Base-by-base conservation (phyloP, 2,888 invertebrate species). In the Microctonus hyperodae region DNA sequence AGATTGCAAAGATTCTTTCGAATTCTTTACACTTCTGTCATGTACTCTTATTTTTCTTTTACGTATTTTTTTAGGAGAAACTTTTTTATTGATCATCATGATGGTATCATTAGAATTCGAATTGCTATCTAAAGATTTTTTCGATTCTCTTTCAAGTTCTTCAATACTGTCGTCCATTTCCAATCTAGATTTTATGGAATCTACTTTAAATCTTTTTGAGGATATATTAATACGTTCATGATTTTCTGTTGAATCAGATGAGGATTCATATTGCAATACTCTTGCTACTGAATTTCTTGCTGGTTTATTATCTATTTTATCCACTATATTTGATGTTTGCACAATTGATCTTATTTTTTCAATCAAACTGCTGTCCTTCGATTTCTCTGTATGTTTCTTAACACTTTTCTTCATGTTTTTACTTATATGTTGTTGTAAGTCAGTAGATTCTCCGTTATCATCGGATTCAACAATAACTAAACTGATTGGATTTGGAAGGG, bases 201-300 rank as follows among this genome's bases (percentile, higher is more conserved):
- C 1, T 22, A n/a, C 0, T 51, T 51, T 51, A n/a, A 23, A 25
- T 13, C 23, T 51, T 11, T 51, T 51, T 3, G 23, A 11, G 1
- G 51, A 23, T 6, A 10, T 10, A 1, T 1, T 10, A 23, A 51
- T 25, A 2, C 51, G 3, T 25, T 51, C 51, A 11, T 51, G 4
- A 4, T 0, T 2, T 0, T 11, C 11, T 9, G 13, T 22, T 13
- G 25, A 7, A 51, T 55, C 28, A 10, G 62, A 40, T n/a, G 55
- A 40, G 37, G 53, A n/a, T n/a, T 37, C 28, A 40, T 55, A 61
- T 22, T 25, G n/a, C 33, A 61, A 33, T 23, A 61, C 51, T 25
- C 16, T 35, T 33, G 25, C 51, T 23, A 51, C 33, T 35, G 51
- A 22, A 22, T 4, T 16, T 40, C 3, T 40, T 2, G n/a, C 22